Base-by-base conservation (phyloP, 2,113 vertebrate species). In the Pygathrix nemaeus region DNA sequence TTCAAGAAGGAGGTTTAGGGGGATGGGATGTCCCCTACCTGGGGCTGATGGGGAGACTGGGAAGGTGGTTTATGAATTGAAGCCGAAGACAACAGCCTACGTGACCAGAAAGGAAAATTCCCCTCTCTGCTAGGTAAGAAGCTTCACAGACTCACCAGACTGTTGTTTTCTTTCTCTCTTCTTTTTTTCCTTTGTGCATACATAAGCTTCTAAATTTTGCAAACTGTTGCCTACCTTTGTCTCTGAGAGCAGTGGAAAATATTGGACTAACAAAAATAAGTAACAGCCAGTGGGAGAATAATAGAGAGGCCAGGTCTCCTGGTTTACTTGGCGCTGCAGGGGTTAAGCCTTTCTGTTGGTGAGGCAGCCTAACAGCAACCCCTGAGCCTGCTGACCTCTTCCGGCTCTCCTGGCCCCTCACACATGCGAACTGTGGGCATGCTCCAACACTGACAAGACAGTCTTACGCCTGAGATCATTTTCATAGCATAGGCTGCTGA, bases 241-340 rank as follows among this genome's bases (percentile, higher is more conserved):
- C 98, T 93, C 93, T 93, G 90, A 96, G 72, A 93, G 97, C 96
- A 95, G 96, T 72, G 96, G 98, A 98, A 98, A 98, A 88, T 48
- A 8, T 55, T 64, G 61, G 91, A n/a, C 1, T 94, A 84, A 40
- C 73, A 59, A 73, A 66, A 97, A 17, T 80, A 61, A 94, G 61
- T 14, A 5, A 30, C 93, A 95, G 92, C 81, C 83, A 70, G 20
- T 0, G 38, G 72, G 96, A 97, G 97, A 97, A 12, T 11, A 25
- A 30, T 3, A 8, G 30, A 25, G 83, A 72, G 38, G 82, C 94
- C 48, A 96, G 98, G 94, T 66, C 32, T 91, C 95, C 98, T 76
- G 92, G 97, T 97, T 97, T 85, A 87, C 94, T 93, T 55, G 64
- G 96, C 59, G 55, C 97, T 92, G 2, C 2, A 21, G 73, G 57